Evolutionary conservation across 2,888 invertebrate genomes (phyloP), one percentile per base, ranked within the genome.

Genomic region (Balanococcus diminutus): DNA sequence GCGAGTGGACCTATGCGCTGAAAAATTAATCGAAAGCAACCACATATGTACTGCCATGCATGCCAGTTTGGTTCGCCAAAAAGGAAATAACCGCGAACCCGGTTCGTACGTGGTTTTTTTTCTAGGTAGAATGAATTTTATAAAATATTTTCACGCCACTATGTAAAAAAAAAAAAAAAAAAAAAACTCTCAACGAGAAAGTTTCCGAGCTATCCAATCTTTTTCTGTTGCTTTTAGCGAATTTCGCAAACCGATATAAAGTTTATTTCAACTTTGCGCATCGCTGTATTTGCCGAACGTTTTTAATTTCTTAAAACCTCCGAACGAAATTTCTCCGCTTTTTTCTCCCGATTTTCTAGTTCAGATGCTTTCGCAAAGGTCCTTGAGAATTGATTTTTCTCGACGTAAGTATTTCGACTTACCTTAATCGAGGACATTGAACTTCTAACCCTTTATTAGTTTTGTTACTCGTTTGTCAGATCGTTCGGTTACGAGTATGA

Each of bases 311-410:
- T 67, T 67, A 28, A 67, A 67, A 67, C 22, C 22, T 67, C 61
- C 28, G 28, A 22, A 67, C 61, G 28, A 67, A 67, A 67, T 67
- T 67, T 67, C 61, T 28, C 25, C 56, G 14, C 2, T 67, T 67
- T 28, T 67, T 28, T 67, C 25, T 67, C 14, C 61, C 36, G 8
- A 3, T 46, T 46, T 14, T 46, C 46, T 14, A 16, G 25, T 19
- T 51, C 61, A 25, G 28, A 28, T 25, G 3, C 25, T 28, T 67
- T 22, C 61, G 61, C 11, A 67, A 67, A 67, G 42, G 61, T 67
- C 61, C 61, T 67, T 67, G 61, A 67, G 61, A 67, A 67, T 67
- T 67, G 61, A 67, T 67, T 67, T 67, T 67, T 67, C 9, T n/a
- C 61, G 61, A 25, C 28, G 61, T 67, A 67, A 51, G 51, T 9